These are phyloP conservation scores for Craseonycteris thonglongyai DNA, from an alignment of 2,113 vertebrate genomes.

Conservation along the genomic window DNA sequence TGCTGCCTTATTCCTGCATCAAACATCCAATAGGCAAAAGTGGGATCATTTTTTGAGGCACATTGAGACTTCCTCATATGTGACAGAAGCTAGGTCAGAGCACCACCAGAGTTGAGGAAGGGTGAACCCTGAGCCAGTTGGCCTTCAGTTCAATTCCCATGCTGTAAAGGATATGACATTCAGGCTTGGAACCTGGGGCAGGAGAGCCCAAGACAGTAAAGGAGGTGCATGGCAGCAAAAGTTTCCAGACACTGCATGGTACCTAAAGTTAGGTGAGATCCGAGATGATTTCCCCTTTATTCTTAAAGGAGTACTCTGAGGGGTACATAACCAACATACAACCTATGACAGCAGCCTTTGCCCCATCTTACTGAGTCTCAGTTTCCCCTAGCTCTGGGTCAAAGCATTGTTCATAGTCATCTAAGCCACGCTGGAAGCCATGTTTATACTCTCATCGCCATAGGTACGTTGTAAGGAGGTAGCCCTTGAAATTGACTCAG, in stretches of 20 bases:
- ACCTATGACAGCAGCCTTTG: neutral
- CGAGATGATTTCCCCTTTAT: neutral
- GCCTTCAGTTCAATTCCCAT: neutral
- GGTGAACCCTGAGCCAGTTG: neutral
- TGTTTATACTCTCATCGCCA: neutral
- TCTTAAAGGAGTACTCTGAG: neutral
- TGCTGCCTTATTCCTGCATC: neutral
- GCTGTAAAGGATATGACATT: neutral
- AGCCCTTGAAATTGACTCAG: neutral
- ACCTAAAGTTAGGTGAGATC: neutral
- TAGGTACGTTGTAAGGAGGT: neutral
- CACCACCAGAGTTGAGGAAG: neutral
- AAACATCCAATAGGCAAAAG: neutral
- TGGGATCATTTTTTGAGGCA: neutral
- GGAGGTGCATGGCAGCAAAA: neutral
- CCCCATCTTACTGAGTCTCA: neutral
- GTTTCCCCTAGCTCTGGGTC: neutral
- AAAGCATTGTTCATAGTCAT: neutral
- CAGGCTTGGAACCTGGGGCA: neutral
- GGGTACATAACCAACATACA: neutral
- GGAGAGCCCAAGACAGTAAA: neutral
- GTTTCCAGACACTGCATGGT: neutral
- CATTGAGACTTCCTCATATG: neutral
- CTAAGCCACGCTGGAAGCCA: neutral
- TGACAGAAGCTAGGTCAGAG: neutral